A percentile compares a stretch with the other conserved stretches of the same genome.
These are phyloP conservation scores for Centropristis striata DNA, from an alignment of 2,113 vertebrate genomes.

Conservation along the genomic window DNA sequence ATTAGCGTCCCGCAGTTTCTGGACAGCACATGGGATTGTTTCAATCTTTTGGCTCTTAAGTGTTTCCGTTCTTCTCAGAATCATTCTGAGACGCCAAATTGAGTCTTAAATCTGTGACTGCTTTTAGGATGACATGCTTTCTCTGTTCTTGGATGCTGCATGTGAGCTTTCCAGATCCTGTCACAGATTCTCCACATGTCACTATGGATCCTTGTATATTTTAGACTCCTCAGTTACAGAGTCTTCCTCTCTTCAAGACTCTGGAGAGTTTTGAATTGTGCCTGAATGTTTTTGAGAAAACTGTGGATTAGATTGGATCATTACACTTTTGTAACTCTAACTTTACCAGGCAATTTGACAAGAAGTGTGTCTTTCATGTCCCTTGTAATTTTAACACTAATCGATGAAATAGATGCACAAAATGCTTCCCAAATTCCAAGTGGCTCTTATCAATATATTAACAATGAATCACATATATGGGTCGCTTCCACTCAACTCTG, in stretches of 20 bases:
- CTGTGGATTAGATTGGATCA: neutral
- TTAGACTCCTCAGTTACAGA: constrained; percentile 6
- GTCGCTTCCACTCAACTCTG: neutral
- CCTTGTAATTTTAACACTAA: neutral
- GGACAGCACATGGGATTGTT: neutral
- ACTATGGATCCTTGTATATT: neutral
- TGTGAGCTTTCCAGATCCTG: neutral
- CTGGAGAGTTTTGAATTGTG: neutral
- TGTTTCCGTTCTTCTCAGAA: constrained; percentile 4
- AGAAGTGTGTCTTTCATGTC: neutral
- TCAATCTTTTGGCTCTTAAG: constrained; percentile 10
- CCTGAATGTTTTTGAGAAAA: constrained; percentile 12
- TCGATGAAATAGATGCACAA: neutral
- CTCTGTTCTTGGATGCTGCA: neutral
- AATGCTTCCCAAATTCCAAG: neutral
- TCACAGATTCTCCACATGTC: constrained; percentile 2
- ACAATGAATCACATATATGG: no score
- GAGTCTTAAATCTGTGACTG: constrained; percentile 14
- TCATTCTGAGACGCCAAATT: constrained; percentile 3
- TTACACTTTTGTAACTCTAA: neutral
- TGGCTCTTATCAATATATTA: neutral
- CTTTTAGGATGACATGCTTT: constrained; percentile 11
- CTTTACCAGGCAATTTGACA: constrained; percentile 32
- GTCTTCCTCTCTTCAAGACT: neutral
- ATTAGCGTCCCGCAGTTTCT: constrained; percentile 4